Percentiles rank a stretch among this genome's conserved stretches.
Evolutionary conservation across 2,888 invertebrate genomes (phyloP).

Genomic region (Arge pagana): DNA sequence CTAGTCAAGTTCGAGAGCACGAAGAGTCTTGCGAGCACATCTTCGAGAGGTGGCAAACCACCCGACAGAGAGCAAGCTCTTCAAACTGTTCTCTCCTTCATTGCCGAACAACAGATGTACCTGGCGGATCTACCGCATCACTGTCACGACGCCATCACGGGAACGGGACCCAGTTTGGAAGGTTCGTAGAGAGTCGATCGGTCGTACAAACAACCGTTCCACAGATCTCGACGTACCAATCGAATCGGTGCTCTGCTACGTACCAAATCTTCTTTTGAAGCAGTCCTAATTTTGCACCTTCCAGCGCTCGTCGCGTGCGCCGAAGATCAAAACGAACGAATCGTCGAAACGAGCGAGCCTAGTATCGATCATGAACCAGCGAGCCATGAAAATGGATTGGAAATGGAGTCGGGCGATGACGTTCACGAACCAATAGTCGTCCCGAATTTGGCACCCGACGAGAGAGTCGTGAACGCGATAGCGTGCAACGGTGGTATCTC

Average conservation of each 20-base stretch:
- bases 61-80: conserved; percentile 72
- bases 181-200: too few relatives aligned
- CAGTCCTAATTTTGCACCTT: too few relatives aligned
- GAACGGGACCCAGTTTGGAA: conserved; percentile 10
- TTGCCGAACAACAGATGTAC: conserved; percentile 78
- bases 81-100: conserved; percentile 75
- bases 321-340: conserved; percentile 11
- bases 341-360: conserved; percentile 20
- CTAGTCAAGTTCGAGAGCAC: conserved; percentile 82
- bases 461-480: conserved; percentile 44
- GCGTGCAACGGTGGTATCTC: conserved; percentile 43
- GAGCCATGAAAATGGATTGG: conserved; percentile 35
- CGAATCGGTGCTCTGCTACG: too few relatives aligned
- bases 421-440: conserved; percentile 52
- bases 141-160: conserved; percentile 61
- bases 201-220: too few relatives aligned
- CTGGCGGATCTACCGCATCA: conserved; percentile 45
- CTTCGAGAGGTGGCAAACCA: conserved; percentile 66
- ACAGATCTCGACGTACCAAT: too few relatives aligned
- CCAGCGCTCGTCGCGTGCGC: conserved; percentile 14
- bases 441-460: conserved; percentile 58
- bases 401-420: conserved; percentile 39
- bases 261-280: too few relatives aligned
- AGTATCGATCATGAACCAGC: conserved; percentile 27
- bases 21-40: conserved; percentile 76